phyloP scores from a whole-genome alignment of 2,888 invertebrate species.

The Ariolimax columbianus region DNA sequence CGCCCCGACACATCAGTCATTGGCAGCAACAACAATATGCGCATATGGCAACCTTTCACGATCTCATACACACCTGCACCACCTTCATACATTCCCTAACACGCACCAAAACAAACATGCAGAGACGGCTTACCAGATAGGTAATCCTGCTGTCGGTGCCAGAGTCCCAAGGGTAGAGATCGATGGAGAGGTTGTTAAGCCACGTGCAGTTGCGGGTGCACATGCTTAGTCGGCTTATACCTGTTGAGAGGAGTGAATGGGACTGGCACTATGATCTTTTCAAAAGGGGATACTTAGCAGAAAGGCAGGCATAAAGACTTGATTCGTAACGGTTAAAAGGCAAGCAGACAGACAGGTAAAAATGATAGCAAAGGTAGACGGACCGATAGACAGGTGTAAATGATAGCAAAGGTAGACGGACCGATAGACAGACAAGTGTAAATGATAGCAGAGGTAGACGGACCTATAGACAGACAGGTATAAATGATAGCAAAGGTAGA shows the following conservation, averaged over 20 bases:
- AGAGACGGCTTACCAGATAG: slow-evolving; percentile 84
- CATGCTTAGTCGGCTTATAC: slow-evolving; percentile 92
- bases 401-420: too few relatives aligned
- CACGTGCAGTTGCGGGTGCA: slow-evolving; percentile 94
- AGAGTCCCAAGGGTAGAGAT: slow-evolving; percentile 96
- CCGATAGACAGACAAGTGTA: too few relatives aligned
- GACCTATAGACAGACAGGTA: too few relatives aligned
- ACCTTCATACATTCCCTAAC: too few relatives aligned
- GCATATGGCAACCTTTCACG: too few relatives aligned
- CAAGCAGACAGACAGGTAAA: not conserved
- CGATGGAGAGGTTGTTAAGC: slow-evolving; percentile 88
- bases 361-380: not conserved
- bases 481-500: too few relatives aligned
- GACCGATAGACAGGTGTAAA: not conserved
- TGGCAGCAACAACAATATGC: too few relatives aligned
- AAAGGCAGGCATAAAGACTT: not conserved
- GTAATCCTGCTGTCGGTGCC: slow-evolving; percentile 95
- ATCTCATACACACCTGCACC: too few relatives aligned
- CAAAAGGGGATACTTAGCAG: not conserved
- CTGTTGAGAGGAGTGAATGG: slow-evolving; percentile 82
- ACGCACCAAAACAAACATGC: too few relatives aligned
- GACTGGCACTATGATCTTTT: not conserved
- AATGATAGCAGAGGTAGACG: too few relatives aligned
- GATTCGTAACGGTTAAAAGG: not conserved
- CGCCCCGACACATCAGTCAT: too few relatives aligned